Base-by-base conservation (phyloP, 2,888 invertebrate genomes). In the Catocala sponsa region DNA sequence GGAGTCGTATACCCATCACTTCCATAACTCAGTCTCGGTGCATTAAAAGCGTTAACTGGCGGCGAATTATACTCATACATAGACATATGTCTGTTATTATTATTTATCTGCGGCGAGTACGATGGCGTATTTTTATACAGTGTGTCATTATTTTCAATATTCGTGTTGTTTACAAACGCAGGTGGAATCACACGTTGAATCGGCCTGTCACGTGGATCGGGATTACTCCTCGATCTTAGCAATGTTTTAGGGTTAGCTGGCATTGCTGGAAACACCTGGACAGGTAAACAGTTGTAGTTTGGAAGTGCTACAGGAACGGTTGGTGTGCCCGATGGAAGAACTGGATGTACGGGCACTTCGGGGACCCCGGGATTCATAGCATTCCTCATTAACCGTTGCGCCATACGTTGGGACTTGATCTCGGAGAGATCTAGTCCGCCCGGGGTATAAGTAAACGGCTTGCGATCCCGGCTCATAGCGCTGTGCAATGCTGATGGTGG, bases 371-470 rank as follows among this genome's bases (percentile, higher is more conserved):
- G 97, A 71, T 91, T 91, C 94, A 95, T 94, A 9, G 95, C 95
- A 78, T 95, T 95, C 68, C 91, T 87, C 94, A 95, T 94, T 58
- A 96, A 83, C 51, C 98, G 95, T 81, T 97, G 95, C 25, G 97
- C 97, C 98, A 98, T 98, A 69, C 98, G 96, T 68, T 98, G 98
- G 54, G 98, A 98, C 80, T 97, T 96, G 72, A 98, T 98, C 94
- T 98, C 97, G 11, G 98, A 98, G 50, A 98, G 95, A 91, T 98
- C 98, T 63, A 98, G 95, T 79, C 98, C 98, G 10, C 98, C 98
- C 0, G 98, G 98, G 35, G 98, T 98, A 88, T 99, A 99, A 32
- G 98, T 98, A 88, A 99, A 99, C 42, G 98, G 98, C 90, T 98
- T 98, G 87, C 98, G 98, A 88, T 98, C 98, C 91, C 98, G 98